Evolutionary conservation across 2,888 invertebrate genomes (phyloP).

Genomic region (Neria commutata): DNA sequence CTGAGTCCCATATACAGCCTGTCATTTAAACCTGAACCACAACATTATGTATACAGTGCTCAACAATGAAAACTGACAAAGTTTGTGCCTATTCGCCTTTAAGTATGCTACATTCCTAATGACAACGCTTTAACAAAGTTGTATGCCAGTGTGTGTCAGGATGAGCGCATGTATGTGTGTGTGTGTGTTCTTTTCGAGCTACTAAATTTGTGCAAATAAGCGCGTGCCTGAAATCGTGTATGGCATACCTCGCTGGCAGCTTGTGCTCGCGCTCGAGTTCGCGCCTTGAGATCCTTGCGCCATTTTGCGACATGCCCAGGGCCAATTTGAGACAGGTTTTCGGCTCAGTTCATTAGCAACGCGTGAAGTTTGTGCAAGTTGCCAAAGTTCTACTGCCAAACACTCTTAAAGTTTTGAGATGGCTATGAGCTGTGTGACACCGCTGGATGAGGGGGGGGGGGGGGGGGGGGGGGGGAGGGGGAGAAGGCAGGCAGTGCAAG

Average conservation of each 20-base stretch:
- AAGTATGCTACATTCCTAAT: constrained; percentile 2
- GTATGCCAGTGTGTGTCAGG: background rate
- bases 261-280: background rate
- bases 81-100: background rate
- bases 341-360: background rate
- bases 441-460: background rate
- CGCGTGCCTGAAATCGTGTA: background rate
- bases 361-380: background rate
- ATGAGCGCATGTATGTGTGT: background rate
- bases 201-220: too few relatives aligned
- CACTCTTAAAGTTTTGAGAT: background rate
- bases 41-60: background rate
- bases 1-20: background rate
- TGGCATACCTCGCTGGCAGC: background rate
- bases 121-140: constrained; percentile 1
- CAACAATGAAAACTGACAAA: background rate
- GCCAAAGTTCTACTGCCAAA: too few relatives aligned
- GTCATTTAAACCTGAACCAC: background rate
- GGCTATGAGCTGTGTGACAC: background rate
- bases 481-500: too few relatives aligned
- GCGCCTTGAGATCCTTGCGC: background rate
- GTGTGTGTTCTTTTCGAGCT: background rate
- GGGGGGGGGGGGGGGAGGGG: too few relatives aligned
- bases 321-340: background rate
- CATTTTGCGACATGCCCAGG: too few relatives aligned